A percentile compares a stretch with the other conserved stretches of the same genome.
phyloP scores from a whole-genome alignment of 53 echinoderm and acorn worm species.

The Astropecten irregularis region DNA sequence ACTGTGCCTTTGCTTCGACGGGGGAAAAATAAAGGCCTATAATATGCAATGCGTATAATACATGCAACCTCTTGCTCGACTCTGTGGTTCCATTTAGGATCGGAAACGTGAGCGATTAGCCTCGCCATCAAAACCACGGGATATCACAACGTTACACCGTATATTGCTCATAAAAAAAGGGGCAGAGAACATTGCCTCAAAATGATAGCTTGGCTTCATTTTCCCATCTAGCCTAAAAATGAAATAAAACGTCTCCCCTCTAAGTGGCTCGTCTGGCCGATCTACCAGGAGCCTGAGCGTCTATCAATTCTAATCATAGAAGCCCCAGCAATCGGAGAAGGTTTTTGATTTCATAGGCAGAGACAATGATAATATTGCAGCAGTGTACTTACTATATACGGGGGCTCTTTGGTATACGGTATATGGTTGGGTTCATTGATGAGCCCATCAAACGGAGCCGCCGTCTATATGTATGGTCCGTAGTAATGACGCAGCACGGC shows the following conservation, averaged over 20 bases:
- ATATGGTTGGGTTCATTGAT: background rate
- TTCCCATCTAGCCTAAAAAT: background rate
- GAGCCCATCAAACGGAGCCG: constrained; percentile 39
- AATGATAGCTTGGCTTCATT: constrained; percentile 10
- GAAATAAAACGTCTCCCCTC: no score
- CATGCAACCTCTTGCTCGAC: no score
- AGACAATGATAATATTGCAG: background rate
- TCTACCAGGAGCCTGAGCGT: constrained; percentile 23
- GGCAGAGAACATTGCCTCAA: background rate
- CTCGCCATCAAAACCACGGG: no score
- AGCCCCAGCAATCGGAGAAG: background rate
- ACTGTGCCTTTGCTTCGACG: no score
- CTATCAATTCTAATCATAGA: constrained; percentile 32
- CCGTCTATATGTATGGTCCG: background rate
- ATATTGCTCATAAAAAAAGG: constrained; percentile 6
- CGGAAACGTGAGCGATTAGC: no score
- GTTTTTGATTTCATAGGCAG: background rate
- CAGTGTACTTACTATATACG: background rate
- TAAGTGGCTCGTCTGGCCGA: constrained; percentile 41
- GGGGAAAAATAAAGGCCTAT: no score
- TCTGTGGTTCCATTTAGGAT: no score
- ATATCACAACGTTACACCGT: no score
- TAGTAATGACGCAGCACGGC: constrained; percentile 23
- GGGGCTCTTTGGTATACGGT: background rate
- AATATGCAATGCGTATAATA: no score